phyloP scores from a whole-genome alignment of 2,797 vertebrate genomes.

The Lycodopsis pacificus region DNA sequence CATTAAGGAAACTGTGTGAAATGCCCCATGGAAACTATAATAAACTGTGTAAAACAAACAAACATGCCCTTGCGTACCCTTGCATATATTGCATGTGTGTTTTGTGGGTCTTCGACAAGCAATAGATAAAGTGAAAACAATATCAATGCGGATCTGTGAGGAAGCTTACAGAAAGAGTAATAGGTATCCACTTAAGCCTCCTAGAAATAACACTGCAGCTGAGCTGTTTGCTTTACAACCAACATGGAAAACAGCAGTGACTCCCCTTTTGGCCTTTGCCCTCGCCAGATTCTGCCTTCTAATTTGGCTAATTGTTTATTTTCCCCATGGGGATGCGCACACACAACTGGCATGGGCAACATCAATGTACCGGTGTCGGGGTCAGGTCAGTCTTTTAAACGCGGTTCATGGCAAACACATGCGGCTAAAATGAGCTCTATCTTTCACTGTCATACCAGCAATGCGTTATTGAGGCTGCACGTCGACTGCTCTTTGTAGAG shows the following conservation, averaged over 20 bases:
- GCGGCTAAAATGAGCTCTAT: constrained; percentile 23
- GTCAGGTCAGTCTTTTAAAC: constrained; percentile 68
- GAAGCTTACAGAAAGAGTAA: constrained; percentile 31
- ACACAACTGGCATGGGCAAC: constrained; percentile 51
- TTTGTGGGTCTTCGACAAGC: constrained; percentile 21
- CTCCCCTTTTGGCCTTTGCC: constrained; percentile 70
- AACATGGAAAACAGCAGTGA: constrained; percentile 58
- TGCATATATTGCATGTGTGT: constrained; percentile 4
- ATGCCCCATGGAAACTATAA: constrained; percentile 21
- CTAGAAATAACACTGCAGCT: constrained; percentile 49
- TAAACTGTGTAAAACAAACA: background rate
- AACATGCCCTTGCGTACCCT: background rate
- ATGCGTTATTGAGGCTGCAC: constrained; percentile 17
- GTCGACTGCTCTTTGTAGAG: constrained; percentile 8
- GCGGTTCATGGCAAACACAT: constrained; percentile 46
- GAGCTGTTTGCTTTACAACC: constrained; percentile 70
- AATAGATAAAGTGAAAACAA: constrained; percentile 15
- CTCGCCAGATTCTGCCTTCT: constrained; percentile 64
- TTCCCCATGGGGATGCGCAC: constrained; percentile 45
- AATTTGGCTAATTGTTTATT: constrained; percentile 79
- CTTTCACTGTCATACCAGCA: constrained; percentile 10
- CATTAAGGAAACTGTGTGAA: constrained; percentile 57
- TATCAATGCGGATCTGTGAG: background rate
- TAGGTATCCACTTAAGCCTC: constrained; percentile 44
- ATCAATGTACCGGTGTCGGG: constrained; percentile 62